These are phyloP conservation scores for Psittacula derbiana DNA, from an alignment of 2,797 vertebrate species.

Conservation along the genomic window DNA sequence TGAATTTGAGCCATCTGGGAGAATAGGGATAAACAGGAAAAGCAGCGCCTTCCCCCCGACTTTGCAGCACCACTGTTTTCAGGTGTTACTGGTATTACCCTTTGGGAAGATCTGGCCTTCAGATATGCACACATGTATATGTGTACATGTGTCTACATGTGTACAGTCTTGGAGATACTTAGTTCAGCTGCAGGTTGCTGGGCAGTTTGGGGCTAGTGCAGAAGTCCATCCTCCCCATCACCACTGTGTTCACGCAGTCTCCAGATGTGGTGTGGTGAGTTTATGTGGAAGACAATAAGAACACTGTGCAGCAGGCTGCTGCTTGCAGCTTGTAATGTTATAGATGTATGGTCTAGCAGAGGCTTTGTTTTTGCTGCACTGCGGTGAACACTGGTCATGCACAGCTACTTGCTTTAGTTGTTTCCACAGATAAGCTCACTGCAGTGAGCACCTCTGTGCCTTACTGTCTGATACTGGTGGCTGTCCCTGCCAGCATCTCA, in stretches of 20 bases:
- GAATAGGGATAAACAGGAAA: neutral
- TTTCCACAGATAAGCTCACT: neutral
- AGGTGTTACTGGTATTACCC: neutral
- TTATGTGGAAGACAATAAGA: neutral
- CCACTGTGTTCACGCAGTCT: neutral
- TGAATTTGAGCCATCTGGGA: neutral
- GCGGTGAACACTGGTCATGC: neutral
- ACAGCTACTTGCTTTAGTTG: neutral
- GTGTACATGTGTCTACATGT: too few relatives aligned
- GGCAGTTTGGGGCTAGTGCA: neutral
- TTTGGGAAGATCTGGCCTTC: neutral
- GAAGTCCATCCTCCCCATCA: neutral
- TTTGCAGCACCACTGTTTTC: neutral
- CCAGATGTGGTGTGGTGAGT: neutral
- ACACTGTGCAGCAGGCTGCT: neutral
- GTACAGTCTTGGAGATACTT: neutral
- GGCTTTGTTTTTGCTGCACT: neutral
- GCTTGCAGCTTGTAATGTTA: accelerated
- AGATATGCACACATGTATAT: too few relatives aligned
- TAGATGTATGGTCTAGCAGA: neutral
- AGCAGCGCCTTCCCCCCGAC: neutral
- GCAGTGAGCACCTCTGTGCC: neutral
- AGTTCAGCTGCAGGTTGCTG: neutral
- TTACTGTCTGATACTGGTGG: neutral
- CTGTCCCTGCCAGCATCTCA: neutral